These are phyloP conservation scores for Rugalucina vietnamica DNA, from an alignment of 2,888 invertebrate genomes.

Conservation along the genomic window DNA sequence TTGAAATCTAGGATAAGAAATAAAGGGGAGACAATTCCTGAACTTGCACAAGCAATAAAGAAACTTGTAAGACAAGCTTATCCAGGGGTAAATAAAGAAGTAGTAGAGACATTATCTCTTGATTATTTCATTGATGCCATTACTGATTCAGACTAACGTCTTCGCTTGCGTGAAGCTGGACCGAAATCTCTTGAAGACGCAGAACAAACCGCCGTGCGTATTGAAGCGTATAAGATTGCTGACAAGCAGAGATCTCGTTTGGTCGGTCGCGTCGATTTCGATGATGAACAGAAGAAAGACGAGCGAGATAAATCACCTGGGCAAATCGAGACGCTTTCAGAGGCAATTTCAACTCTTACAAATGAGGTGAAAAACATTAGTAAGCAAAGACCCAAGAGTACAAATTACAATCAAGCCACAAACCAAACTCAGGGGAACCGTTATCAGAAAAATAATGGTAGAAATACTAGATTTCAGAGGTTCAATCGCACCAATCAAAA, in stretches of 20 bases:
- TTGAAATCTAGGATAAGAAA: conserved; percentile 25
- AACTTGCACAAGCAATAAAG: conserved; percentile 47
- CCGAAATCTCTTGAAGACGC: not conserved
- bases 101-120: conserved; percentile 34
- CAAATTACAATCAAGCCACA: no score
- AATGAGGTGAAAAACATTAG: not conserved
- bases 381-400: no score
- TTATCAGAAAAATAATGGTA: no score
- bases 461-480: no score
- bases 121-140: conserved; percentile 38
- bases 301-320: not conserved
- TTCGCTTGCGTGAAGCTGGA: not conserved
- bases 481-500: no score
- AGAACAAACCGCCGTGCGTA: not conserved
- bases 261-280: not conserved
- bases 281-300: not conserved
- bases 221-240: not conserved
- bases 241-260: not conserved
- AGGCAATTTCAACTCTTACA: not conserved
- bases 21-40: conserved; percentile 45
- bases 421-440: no score
- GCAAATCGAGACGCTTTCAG: not conserved
- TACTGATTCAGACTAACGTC: not conserved
- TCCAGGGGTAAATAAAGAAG: conserved; percentile 13
- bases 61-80: conserved; percentile 47